Conservation (phyloP, 2,113 vertebrate genomes). For the Hippoglossus stenolepis region DNA sequence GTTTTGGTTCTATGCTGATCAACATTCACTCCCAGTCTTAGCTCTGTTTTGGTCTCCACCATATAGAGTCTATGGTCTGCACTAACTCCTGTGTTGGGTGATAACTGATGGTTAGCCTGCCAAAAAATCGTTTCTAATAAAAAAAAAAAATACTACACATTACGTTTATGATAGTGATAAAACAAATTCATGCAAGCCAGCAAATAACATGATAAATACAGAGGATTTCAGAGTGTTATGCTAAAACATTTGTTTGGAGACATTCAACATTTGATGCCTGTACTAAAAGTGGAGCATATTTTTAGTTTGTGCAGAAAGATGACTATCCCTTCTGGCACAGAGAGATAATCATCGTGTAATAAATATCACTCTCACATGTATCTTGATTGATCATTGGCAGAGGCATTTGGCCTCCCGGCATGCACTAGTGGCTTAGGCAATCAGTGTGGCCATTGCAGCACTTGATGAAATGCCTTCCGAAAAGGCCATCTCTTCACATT, state of each 20-base stretch:
- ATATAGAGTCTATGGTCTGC: too few relatives aligned
- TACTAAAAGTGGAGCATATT: neutral
- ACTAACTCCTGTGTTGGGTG: too few relatives aligned
- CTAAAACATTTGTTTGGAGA: neutral
- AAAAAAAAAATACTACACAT: too few relatives aligned
- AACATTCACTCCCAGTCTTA: too few relatives aligned
- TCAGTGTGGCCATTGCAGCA: constrained; percentile 41
- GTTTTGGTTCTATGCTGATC: too few relatives aligned
- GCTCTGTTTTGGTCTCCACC: too few relatives aligned
- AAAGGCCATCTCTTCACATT: constrained; percentile 81
- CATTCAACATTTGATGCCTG: neutral
- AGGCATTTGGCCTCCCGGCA: constrained; percentile 26
- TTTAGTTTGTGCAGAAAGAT: neutral
- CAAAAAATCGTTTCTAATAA: too few relatives aligned
- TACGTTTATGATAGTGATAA: neutral
- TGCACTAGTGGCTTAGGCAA: constrained; percentile 41
- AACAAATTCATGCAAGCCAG: neutral
- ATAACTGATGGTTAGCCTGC: too few relatives aligned
- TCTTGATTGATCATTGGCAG: constrained; percentile 35
- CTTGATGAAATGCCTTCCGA: constrained; percentile 75
- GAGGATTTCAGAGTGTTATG: neutral
- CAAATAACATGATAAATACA: neutral
- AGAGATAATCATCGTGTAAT: neutral
- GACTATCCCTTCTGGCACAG: neutral
- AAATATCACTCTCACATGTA: constrained; percentile 26